Percentiles rank a stretch among this genome's conserved stretches.
These are phyloP conservation scores for Bibio marci DNA, from an alignment of 2,888 invertebrate species.

Conservation along the genomic window DNA sequence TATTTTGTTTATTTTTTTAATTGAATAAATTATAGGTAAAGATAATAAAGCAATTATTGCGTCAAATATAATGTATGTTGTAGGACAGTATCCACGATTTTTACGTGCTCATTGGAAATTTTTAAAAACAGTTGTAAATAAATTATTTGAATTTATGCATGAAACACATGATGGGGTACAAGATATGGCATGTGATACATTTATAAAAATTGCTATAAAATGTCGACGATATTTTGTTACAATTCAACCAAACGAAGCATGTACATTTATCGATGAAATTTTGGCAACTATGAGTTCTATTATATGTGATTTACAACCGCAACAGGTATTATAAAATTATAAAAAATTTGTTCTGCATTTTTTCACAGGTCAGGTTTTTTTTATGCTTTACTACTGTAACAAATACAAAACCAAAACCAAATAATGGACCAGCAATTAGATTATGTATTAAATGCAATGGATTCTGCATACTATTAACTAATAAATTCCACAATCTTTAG, in stretches of 20 bases:
- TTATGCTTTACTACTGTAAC: no score
- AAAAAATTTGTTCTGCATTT: conserved; percentile 6
- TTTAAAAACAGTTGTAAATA: conserved; percentile 98
- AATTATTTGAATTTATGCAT: conserved; percentile 99
- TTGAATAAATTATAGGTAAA: conserved; percentile 52
- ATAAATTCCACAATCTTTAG: no score
- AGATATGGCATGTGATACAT: conserved; percentile 99
- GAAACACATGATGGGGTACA: conserved; percentile 99
- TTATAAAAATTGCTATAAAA: conserved; percentile 98
- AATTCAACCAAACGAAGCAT: conserved; percentile 85
- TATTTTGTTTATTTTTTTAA: neutral
- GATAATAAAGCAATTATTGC: conserved; percentile 99
- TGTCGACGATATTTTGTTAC: conserved; percentile 96
- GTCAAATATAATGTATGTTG: conserved; percentile 99
- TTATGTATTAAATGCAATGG: no score
- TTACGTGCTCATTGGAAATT: conserved; percentile 99
- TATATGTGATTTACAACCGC: conserved; percentile 95
- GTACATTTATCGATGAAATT: conserved; percentile 98
- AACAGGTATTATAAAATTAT: conserved; percentile 52
- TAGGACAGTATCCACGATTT: conserved; percentile 98
- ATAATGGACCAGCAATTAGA: no score
- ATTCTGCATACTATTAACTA: no score
- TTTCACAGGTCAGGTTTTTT: no score
- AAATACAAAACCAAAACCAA: no score
- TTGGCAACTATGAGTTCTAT: conserved; percentile 89